These are phyloP conservation scores for Illadopsis cleaveri DNA, from an alignment of 2,113 vertebrate species.

Conservation along the genomic window DNA sequence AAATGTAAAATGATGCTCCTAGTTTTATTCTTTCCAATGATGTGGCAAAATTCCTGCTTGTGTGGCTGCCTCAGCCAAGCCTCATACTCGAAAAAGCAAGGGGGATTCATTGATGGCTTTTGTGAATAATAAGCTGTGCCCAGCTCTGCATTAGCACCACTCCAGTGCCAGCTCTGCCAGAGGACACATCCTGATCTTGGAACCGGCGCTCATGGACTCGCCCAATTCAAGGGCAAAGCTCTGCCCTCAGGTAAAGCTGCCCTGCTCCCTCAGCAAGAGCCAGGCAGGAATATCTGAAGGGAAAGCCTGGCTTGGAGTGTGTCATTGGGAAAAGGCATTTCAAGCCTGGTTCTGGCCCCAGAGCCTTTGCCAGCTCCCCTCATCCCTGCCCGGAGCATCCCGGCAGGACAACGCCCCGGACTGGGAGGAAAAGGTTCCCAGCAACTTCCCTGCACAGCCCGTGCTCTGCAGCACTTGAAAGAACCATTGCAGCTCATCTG, in stretches of 20 bases:
- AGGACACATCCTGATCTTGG: neutral
- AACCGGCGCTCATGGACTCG: neutral
- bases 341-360: neutral
- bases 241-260: neutral
- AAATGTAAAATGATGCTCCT: neutral
- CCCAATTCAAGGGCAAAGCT: neutral
- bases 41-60: neutral
- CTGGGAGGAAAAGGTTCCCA: neutral
- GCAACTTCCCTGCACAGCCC: neutral
- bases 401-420: fast-evolving
- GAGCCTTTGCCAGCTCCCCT: neutral
- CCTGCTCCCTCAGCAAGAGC: neutral
- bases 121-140: slow-evolving; percentile 8
- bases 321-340: neutral
- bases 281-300: neutral
- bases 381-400: neutral
- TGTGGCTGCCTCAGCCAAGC: neutral
- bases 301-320: neutral
- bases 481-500: slow-evolving; percentile 17
- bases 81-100: neutral
- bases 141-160: neutral
- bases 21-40: neutral
- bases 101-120: neutral
- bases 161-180: neutral
- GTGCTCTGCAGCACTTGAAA: neutral